Evolutionary conservation across 1,140 invertebrate species (phyloP), one percentile per base, ranked within the genome.

Genomic region (Hydropsyche tenuis): DNA sequence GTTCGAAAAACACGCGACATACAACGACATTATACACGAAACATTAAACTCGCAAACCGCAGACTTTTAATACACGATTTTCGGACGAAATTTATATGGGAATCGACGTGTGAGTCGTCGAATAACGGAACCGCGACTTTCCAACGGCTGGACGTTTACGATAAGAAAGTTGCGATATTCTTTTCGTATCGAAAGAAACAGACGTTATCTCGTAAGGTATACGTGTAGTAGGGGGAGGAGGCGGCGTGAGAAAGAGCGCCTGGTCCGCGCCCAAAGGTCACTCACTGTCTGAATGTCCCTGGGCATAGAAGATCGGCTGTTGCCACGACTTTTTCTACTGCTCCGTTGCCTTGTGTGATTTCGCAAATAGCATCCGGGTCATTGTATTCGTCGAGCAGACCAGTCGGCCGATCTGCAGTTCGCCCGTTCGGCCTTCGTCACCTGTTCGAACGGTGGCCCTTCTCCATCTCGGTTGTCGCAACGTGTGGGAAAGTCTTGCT

Each of bases 301-400:
- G 11, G 2, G 14, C 18, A 12, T 46, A 46, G 45, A n/a, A 46
- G 45, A 46, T 12, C 45, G 45, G 12, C 60, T 27, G 60, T 27
- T 27, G 46, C 56, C 25, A 20, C 56, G 16, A 66, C 37, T 22
- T 66, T 66, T 66, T 37, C 9, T 66, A n/a, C n/a, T n/a, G n/a
- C n/a, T n/a, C n/a, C n/a, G n/a, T n/a, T n/a, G n/a, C 64, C 64
- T 66, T 66, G 64, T 45, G 23, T 18, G 30, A 43, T 43, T 66
- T 66, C 64, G 64, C 64, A 66, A 45, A 56, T 74, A 25, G 23
- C 43, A 60, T 70, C 51, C 51, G 51, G 25, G 37, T 53, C 46
- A 53, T 68, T 70, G 37, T 45, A n/a, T 60, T 25, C 45, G 20
- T 23, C 60, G n/a, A 30, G 30, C 30, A 9, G 30, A 37, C 30